A percentile compares a stretch with the other conserved stretches of the same genome.
Conservation (phyloP, 2,888 invertebrate genomes). For the Nebria salina region DNA sequence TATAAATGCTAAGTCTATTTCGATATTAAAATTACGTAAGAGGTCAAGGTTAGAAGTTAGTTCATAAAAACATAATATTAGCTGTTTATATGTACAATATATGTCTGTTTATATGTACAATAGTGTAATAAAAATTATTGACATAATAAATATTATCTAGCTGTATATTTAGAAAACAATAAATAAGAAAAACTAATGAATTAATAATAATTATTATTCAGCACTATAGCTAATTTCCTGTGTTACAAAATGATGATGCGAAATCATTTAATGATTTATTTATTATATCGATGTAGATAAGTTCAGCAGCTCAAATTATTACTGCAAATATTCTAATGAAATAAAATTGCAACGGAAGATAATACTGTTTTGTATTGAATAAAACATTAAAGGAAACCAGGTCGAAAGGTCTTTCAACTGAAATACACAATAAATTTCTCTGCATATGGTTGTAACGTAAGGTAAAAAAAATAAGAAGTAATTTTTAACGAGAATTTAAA, state of each 20-base stretch:
- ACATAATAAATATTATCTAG: too few relatives aligned
- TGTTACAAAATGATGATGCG: too few relatives aligned
- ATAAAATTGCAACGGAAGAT: not conserved
- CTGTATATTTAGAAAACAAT: too few relatives aligned
- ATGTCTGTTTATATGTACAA: too few relatives aligned
- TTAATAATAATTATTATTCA: too few relatives aligned
- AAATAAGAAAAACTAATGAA: too few relatives aligned
- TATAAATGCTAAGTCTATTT: not conserved
- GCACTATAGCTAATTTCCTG: too few relatives aligned
- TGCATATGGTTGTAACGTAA: not conserved
- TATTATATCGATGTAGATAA: too few relatives aligned
- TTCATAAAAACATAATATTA: not conserved
- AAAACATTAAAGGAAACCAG: not conserved
- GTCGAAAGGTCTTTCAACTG: not conserved
- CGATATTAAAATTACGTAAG: not conserved
- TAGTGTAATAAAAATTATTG: too few relatives aligned
- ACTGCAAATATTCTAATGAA: not conserved
- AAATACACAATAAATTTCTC: not conserved
- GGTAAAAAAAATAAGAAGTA: not conserved
- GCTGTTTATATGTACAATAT: not conserved
- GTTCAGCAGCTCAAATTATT: not conserved
- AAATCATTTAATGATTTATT: too few relatives aligned
- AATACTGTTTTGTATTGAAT: not conserved
- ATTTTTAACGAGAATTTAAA: not conserved
- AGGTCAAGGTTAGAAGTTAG: not conserved